Percentiles rank a stretch among this genome's conserved stretches.
Evolutionary conservation across 2,888 invertebrate species (phyloP).

Genomic region (Acanthosepion esculentum): DNA sequence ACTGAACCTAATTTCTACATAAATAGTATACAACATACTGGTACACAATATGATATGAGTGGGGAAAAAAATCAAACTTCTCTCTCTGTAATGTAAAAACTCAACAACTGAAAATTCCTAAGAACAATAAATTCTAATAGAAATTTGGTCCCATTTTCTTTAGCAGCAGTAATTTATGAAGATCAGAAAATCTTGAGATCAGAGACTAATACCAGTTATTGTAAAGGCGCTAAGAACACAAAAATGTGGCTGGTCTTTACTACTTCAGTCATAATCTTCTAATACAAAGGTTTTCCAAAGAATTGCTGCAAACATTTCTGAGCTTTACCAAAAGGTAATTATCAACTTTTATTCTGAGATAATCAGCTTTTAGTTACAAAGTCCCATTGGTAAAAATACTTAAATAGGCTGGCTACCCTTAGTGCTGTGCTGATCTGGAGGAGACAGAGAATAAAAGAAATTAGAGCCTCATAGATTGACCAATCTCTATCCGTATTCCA

Average conservation of each 20-base stretch:
- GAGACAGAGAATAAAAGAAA: not conserved
- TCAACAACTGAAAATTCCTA: not conserved
- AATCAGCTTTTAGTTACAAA: conserved; percentile 33
- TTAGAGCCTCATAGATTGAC: not conserved
- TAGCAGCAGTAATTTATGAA: not conserved
- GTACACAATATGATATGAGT: too few species aligned
- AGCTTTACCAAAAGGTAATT: not conserved
- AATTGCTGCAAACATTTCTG: not conserved
- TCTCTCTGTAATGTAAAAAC: too few species aligned
- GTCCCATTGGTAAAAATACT: not conserved
- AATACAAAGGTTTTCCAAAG: not conserved
- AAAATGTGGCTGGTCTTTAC: not conserved
- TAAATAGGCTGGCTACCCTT: not conserved
- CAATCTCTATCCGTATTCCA: not conserved
- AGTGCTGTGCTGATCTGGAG: too few species aligned
- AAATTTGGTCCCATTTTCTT: not conserved
- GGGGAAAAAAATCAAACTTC: too few species aligned
- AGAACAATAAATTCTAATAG: not conserved
- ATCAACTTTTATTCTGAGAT: not conserved
- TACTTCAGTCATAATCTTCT: not conserved
- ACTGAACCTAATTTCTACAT: too few species aligned
- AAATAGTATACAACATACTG: too few species aligned
- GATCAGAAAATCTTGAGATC: not conserved
- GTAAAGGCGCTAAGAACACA: not conserved
- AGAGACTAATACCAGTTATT: not conserved